Evolutionary conservation across 1,140 invertebrate species (phyloP).

Genomic region (Thaumatotibia leucotreta): DNA sequence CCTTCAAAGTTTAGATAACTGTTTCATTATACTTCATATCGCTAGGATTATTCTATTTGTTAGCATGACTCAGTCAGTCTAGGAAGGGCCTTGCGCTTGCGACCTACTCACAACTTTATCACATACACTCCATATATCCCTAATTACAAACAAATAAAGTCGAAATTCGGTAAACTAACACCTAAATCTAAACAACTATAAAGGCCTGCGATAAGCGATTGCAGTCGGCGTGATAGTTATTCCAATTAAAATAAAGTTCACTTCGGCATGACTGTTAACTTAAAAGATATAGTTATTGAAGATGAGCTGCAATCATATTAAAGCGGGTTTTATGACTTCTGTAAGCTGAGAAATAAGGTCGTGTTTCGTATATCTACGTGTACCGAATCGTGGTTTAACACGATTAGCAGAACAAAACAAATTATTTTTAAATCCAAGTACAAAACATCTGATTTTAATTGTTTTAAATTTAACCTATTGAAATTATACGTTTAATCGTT

Average conservation of each 20-base stretch:
- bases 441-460: too few species aligned
- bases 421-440: too few species aligned
- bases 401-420: constrained; percentile 11
- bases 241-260: background rate
- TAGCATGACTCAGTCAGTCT: background rate
- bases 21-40: background rate
- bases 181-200: background rate
- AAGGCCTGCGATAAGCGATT: background rate
- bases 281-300: background rate
- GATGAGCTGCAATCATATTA: background rate
- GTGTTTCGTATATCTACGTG: background rate
- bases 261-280: background rate
- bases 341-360: background rate
- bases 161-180: background rate
- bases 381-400: background rate
- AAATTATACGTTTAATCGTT: too few species aligned
- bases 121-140: background rate
- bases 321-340: background rate
- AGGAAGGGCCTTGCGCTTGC: background rate
- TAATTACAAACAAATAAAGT: background rate
- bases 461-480: too few species aligned
- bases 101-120: background rate
- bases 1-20: background rate
- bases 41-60: background rate
- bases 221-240: background rate